phyloP scores from a whole-genome alignment of 2,888 invertebrate genomes.

The Timema cristinae region DNA sequence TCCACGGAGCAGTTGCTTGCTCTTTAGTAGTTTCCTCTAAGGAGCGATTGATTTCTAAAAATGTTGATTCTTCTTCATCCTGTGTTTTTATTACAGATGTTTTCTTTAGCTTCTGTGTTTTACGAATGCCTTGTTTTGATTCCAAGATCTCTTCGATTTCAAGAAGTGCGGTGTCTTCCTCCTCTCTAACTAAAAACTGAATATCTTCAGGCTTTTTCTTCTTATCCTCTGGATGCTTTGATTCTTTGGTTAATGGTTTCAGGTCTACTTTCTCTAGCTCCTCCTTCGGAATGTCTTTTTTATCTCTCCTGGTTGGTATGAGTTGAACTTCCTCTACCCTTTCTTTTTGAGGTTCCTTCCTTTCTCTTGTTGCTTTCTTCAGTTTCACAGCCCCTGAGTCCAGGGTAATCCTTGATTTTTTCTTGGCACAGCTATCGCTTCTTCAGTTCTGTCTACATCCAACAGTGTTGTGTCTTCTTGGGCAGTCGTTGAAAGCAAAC shows the following conservation, averaged over 20 bases:
- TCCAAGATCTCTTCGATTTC: too few species aligned
- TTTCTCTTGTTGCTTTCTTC: conserved; percentile 34
- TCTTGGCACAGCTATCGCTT: conserved; percentile 37
- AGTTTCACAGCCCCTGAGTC: too few species aligned
- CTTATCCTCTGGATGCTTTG: conserved; percentile 19
- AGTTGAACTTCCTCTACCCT: conserved; percentile 32
- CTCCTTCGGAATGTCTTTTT: conserved; percentile 22
- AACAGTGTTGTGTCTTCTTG: conserved; percentile 34
- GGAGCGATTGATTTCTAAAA: conserved; percentile 36
- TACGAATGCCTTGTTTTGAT: too few species aligned
- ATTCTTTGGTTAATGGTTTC: conserved; percentile 21
- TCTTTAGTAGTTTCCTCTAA: conserved; percentile 26
- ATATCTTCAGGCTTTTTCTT: conserved; percentile 23
- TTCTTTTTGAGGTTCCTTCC: conserved; percentile 41
- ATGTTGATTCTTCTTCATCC: conserved; percentile 38
- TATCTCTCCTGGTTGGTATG: conserved; percentile 24
- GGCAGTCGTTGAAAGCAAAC: conserved; percentile 28
- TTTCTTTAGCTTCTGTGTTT: conserved; percentile 21
- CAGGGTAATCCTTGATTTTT: conserved; percentile 36
- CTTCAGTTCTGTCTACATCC: conserved; percentile 28
- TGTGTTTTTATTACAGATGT: conserved; percentile 22
- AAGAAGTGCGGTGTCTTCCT: conserved; percentile 17
- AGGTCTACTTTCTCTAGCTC: conserved; percentile 26
- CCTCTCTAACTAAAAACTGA: neutral
- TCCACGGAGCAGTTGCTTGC: conserved; percentile 30